A percentile compares a stretch with the other conserved stretches of the same genome.
Conservation (phyloP, 2,797 vertebrate genomes). For the Lacerta viridis region DNA sequence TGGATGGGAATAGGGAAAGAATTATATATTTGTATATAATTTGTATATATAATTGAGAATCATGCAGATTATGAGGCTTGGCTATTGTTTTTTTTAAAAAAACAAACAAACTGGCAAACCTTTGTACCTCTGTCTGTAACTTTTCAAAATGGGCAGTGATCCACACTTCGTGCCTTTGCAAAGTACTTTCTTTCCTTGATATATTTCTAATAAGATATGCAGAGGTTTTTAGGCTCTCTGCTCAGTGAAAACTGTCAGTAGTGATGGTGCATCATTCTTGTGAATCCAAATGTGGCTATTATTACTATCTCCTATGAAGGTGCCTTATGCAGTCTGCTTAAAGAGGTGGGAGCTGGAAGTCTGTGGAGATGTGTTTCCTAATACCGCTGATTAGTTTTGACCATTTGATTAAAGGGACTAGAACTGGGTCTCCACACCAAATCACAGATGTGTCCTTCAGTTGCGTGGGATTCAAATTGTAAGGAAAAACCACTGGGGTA, state of each 20-base stretch:
- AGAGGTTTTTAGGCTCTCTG: not conserved
- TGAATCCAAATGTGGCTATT: not conserved
- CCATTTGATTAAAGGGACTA: slow-evolving; percentile 49
- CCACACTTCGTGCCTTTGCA: rapidly evolving
- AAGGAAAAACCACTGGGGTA: slow-evolving; percentile 26
- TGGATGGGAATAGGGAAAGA: no score
- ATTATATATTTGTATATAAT: not conserved
- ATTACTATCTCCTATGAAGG: not conserved
- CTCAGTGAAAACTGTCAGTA: slow-evolving; percentile 18
- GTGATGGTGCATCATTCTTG: not conserved
- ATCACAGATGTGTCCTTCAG: slow-evolving; percentile 39
- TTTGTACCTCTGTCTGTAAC: not conserved
- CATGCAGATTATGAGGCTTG: not conserved
- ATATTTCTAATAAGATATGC: not conserved
- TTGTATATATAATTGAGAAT: not conserved
- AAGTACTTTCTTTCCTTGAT: not conserved
- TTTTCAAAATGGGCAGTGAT: not conserved
- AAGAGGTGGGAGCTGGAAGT: slow-evolving; percentile 27
- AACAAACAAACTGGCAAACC: not conserved
- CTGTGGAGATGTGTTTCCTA: not conserved
- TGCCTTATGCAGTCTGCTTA: slow-evolving; percentile 7
- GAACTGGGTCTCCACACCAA: slow-evolving; percentile 65
- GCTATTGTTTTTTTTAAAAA: not conserved
- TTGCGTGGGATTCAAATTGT: slow-evolving; percentile 35
- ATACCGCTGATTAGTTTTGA: slow-evolving; percentile 61